Evolutionary conservation across 2,797 vertebrate species (phyloP).

Genomic region (Sebastes goodei): DNA sequence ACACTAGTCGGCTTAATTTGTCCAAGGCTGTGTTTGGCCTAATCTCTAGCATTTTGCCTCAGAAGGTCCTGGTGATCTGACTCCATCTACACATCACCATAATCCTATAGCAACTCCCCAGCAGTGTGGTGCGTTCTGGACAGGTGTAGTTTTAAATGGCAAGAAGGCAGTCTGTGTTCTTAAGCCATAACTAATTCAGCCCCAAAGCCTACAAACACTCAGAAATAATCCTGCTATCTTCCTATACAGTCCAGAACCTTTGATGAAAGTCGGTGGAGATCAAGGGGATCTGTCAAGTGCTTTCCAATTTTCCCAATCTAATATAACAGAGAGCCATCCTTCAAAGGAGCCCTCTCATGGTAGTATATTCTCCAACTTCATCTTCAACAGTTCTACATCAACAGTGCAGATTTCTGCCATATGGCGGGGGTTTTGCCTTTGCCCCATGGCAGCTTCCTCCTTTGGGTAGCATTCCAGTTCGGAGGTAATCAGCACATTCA

Average conservation of each 20-base stretch:
- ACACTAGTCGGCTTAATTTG: neutral
- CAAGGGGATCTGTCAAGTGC: slow-evolving; percentile 84
- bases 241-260: slow-evolving; percentile 77
- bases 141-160: slow-evolving; percentile 62
- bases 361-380: slow-evolving; percentile 58
- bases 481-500: slow-evolving; percentile 6
- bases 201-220: slow-evolving; percentile 82
- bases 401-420: slow-evolving; percentile 46
- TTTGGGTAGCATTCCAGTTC: slow-evolving; percentile 26
- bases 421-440: slow-evolving; percentile 34
- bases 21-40: neutral
- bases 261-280: slow-evolving; percentile 86
- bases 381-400: slow-evolving; percentile 65
- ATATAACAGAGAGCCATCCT: slow-evolving; percentile 79
- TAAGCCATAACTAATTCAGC: slow-evolving; percentile 83
- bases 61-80: slow-evolving; percentile 7
- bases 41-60: neutral
- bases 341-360: slow-evolving; percentile 70
- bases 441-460: slow-evolving; percentile 6
- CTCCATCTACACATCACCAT: neutral
- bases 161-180: slow-evolving; percentile 70
- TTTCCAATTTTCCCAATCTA: slow-evolving; percentile 83
- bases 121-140: slow-evolving; percentile 15
- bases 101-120: neutral
- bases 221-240: slow-evolving; percentile 82